Base-by-base conservation (phyloP, 92 coral and sea anemone genomes). In the Anthopleura xanthogrammica region DNA sequence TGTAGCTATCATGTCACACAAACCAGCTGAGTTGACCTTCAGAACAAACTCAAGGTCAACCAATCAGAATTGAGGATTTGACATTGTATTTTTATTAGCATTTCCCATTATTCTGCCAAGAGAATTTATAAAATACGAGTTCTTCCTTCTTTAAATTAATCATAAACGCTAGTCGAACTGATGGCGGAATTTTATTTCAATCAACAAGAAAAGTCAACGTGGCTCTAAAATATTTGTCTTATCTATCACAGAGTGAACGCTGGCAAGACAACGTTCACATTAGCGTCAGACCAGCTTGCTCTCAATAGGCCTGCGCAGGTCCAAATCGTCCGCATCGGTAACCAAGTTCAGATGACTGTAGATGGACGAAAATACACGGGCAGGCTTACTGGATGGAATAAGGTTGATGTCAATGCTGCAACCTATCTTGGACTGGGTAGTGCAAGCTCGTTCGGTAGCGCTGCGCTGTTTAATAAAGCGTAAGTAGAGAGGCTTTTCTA, bases 161-260 rank as follows among this genome's bases (percentile, higher is more conserved):
- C 36, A 29, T 29, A 29, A 29, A 29, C 36, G 36, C 36, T 29
- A 29, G 36, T 29, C 36, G 36, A 29, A 29, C 36, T 29, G 36
- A 29, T 29, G 36, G 36, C 36, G 36, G 36, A 29, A 29, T 29
- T 29, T 29, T 29, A 29, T 29, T 29, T 29, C 36, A 29, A 29
- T 29, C 36, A 29, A 29, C 36, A 29, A 29, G 36, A 29, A 29
- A 29, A 56, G 3, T 56, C 62, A 17, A 17, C 19, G 13, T 58
- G 64, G 64, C n/a, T 2, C 16, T 14, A 58, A 14, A 16, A 58
- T 20, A 22, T 62, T 4, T 87, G 19, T 64, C 7, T 58, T 83
- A 12, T 58, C 17, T 83, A 57, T 56, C 74, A 3, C 62, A 94
- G 98, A 66, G 80, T 87, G 52, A 79, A 86, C 56, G 92, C 90